Conservation (phyloP, 2,797 vertebrate genomes). For the Gymnoscopelus microlampas region DNA sequence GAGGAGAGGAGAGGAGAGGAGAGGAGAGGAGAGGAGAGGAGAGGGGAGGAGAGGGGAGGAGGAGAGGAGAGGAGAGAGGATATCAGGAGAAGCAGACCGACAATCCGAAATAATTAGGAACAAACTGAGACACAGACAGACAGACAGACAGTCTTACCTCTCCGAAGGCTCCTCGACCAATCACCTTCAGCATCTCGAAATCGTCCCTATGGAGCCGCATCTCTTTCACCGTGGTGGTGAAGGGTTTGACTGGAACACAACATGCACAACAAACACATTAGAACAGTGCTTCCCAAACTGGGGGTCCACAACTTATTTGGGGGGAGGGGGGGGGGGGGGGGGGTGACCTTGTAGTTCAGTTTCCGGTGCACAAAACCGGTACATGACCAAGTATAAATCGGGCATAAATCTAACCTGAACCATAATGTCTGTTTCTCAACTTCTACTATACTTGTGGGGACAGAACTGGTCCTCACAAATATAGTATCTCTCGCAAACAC, state of each 20-base stretch:
- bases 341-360: no score
- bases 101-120: background rate
- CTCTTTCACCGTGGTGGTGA: slow-evolving; percentile 89
- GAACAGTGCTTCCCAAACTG: no score
- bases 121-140: background rate
- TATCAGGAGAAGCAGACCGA: background rate
- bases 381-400: no score
- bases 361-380: no score
- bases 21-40: background rate
- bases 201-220: slow-evolving; percentile 92
- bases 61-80: background rate
- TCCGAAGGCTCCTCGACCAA: slow-evolving; percentile 93
- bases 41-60: no score
- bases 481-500: no score
- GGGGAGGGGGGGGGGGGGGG: no score
- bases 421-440: no score
- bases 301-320: no score
- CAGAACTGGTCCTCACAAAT: no score
- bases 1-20: background rate
- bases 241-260: slow-evolving; percentile 84
- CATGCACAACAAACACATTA: background rate
- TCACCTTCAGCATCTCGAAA: slow-evolving; percentile 96
- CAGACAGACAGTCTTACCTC: slow-evolving; percentile 83
- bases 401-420: no score
- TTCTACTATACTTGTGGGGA: no score